phyloP scores from a whole-genome alignment of 2,113 vertebrate genomes.

The Jaculus jaculus region DNA sequence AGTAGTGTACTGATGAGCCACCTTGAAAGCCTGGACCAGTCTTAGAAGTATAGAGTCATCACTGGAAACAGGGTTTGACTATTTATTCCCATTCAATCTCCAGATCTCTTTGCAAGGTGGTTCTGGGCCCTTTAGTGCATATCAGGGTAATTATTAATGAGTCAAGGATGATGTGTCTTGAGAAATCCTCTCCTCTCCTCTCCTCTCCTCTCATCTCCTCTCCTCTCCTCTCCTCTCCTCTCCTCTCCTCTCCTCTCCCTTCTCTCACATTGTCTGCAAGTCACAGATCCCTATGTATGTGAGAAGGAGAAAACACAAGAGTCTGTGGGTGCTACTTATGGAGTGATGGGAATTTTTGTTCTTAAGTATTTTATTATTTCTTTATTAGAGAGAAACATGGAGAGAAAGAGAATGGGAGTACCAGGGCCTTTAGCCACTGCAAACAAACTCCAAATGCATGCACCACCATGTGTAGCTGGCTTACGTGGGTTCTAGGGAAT shows the following conservation, averaged over 20 bases:
- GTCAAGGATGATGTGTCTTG: background rate
- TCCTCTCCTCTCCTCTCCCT: background rate
- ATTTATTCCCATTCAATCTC: background rate
- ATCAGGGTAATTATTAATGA: background rate
- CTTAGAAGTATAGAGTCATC: background rate
- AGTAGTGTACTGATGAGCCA: no score
- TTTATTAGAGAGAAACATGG: no score
- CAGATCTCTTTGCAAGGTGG: background rate
- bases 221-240: background rate
- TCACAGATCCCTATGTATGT: background rate
- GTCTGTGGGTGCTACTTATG: background rate
- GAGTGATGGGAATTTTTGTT: background rate
- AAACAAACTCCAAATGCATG: no score
- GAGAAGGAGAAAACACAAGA: background rate
- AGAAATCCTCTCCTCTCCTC: background rate
- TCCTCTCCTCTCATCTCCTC: background rate
- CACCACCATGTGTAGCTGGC: no score
- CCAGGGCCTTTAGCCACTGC: no score
- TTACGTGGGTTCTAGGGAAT: no score
- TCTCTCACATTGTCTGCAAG: background rate
- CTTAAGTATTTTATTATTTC: no score
- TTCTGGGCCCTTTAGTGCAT: background rate
- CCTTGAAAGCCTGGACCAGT: background rate
- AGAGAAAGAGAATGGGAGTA: no score
- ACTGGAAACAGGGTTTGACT: accelerated